Percentiles rank a stretch among this genome's conserved stretches.
phyloP scores from a whole-genome alignment of 2,113 vertebrate species.

The Carassius auratus region DNA sequence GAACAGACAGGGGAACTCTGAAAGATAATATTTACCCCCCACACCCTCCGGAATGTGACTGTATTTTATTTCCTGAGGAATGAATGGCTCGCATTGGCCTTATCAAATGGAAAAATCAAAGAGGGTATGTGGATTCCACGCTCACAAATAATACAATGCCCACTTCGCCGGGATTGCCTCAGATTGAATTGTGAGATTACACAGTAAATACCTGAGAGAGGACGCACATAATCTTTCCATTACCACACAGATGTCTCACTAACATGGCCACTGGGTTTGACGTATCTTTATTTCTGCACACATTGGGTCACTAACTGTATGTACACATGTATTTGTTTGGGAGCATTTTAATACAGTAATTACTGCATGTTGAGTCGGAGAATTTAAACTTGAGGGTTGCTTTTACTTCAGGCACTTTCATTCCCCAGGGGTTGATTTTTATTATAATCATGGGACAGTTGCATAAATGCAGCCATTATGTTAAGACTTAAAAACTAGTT shows the following conservation, averaged over 20 bases:
- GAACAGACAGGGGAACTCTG: slow-evolving; percentile 4
- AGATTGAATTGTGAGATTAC: slow-evolving; percentile 34
- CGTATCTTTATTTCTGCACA: slow-evolving; percentile 21
- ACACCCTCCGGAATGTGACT: slow-evolving; percentile 58
- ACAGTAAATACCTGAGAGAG: slow-evolving; percentile 8
- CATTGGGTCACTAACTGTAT: neutral
- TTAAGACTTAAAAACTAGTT: too few species aligned
- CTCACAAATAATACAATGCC: slow-evolving; percentile 34
- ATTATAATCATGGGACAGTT: neutral
- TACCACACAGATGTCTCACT: slow-evolving; percentile 22
- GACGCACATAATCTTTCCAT: slow-evolving; percentile 41
- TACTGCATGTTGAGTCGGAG: neutral
- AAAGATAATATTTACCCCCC: slow-evolving; percentile 62
- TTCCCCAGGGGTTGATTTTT: neutral
- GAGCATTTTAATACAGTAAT: neutral
- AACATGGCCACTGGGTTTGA: slow-evolving; percentile 23
- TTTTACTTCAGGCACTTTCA: neutral
- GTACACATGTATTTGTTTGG: slow-evolving; percentile 3
- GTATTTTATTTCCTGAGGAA: slow-evolving; percentile 50
- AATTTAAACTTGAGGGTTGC: neutral
- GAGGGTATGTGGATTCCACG: slow-evolving; percentile 55
- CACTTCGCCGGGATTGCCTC: slow-evolving; percentile 25
- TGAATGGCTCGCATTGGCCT: slow-evolving; percentile 55
- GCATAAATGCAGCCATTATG: neutral
- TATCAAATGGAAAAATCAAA: slow-evolving; percentile 73